Evolutionary conservation across 2,888 invertebrate genomes (phyloP), one percentile per base, ranked within the genome.

Genomic region (Mythimna impura): DNA sequence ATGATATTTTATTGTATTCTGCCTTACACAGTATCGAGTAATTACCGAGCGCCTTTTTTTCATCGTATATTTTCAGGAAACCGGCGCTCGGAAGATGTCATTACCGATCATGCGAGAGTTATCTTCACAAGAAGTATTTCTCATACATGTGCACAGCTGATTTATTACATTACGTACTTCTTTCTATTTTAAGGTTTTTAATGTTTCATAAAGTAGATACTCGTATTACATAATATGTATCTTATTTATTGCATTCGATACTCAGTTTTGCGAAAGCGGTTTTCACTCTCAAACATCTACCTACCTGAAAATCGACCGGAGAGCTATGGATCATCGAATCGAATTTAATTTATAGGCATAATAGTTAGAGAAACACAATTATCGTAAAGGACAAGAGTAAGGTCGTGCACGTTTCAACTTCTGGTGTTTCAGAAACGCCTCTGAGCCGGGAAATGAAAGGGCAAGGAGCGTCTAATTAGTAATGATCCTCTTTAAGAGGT

Each of bases 401-500:
- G 34, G 20, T 58, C 17, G 6, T 12, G 36, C 34, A 43, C 43
- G 43, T 69, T 57, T 65, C 12, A 47, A 63, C 52, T 47, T 34
- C 47, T 64, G n/a, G 20, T 67, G 22, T 81, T 62, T 50, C 9
- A 70, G 50, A 43, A 60, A 54, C 64, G 34, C 54, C 57, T 50
- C 9, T 57, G 30, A 81, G 69, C 62, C 55, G 34, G 50, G 30
- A 62, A 64, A 71, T 52, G 54, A 72, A 73, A 58, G 50, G 69
- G n/a, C 54, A 66, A 43, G 57, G 52, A 71, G 58, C 40, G 61
- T 65, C 61, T 65, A 73, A 79, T 79, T 68, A 75, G 64, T 66
- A 72, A 85, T 75, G 73, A 85, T 76, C 80, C 66, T 61, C 55
- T 64, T 68, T 65, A 72, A 68, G 55, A 67, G 54, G 67, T 57